Evolutionary conservation across 2,113 vertebrate genomes (phyloP), one percentile per base, ranked within the genome.

Genomic region (Chlorocebus sabaeus): DNA sequence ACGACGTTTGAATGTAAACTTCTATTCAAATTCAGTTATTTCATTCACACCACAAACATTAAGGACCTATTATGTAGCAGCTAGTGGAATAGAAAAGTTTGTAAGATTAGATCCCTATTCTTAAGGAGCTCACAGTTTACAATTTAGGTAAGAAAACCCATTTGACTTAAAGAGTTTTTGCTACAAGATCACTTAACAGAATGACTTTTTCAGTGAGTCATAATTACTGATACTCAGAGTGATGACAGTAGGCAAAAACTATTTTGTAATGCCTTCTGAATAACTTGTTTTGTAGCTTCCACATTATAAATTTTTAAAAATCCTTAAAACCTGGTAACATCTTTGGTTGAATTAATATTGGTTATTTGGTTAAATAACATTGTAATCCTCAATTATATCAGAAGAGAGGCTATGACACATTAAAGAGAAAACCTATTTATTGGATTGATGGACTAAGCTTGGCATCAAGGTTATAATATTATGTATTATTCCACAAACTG

Each of bases 1-100:
- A 94, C 87, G 90, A 2, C 30, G 90, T 96, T 90, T 95, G 90
- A 78, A 61, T 95, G 72, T 81, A 85, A 96, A 93, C 48, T 76
- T 95, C 78, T 89, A 23, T 75, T 94, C 22, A 67, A 35, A 20
- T 75, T 95, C 27, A 67, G 35, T 76, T 96, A 43, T 95, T 96
- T 85, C 52, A 61, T 82, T 96, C 14, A 76, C 5, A 89, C n/a
- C 48, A 35, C 18, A 73, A 70, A 79, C 12, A n/a, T 48, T 73
- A 84, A 80, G 35, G 25, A 40, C 23, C 38, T 43, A 23, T 68
- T 82, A 38, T 40, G 4, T 64, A 52, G 7, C 70, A 89, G 35
- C 32, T 38, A 82, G 67, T 50, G 18, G 50, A 50, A 89, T 0
- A 68, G 38, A 50, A 64, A 86, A 81, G 72, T 55, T 38, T 32